A percentile compares a stretch with the other conserved stretches of the same genome.
Evolutionary conservation across 1,140 invertebrate species (phyloP).

Genomic region (Aphelenchoides avenae): DNA sequence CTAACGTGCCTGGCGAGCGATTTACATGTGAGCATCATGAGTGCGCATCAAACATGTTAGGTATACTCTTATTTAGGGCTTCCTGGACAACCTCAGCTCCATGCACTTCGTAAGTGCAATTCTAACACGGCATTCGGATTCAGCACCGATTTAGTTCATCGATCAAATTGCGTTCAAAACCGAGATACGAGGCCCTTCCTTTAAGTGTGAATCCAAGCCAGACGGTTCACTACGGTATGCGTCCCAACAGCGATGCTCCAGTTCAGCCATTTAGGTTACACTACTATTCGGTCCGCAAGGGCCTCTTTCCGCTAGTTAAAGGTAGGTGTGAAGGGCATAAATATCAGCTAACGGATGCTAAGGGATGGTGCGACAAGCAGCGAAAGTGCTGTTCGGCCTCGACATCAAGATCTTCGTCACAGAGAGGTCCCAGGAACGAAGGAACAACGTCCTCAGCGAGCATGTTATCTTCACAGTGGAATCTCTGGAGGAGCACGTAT

Average conservation of each 20-base stretch:
- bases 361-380: conserved; percentile 54
- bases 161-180: conserved; percentile 25
- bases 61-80: conserved; percentile 15
- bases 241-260: not conserved
- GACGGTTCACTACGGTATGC: conserved; percentile 26
- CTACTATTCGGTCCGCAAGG: conserved; percentile 60
- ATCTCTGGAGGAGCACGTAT: conserved; percentile 9
- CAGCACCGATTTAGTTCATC: conserved; percentile 7
- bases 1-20: conserved; percentile 21
- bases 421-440: conserved; percentile 48
- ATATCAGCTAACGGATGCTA: not conserved
- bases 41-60: not conserved
- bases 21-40: conserved; percentile 10
- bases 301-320: conserved; percentile 61
- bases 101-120: conserved; percentile 26
- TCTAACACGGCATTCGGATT: not conserved
- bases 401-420: conserved; percentile 56
- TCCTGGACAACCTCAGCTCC: conserved; percentile 24
- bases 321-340: not conserved
- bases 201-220: conserved; percentile 26
- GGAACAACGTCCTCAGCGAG: conserved; percentile 47
- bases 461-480: conserved; percentile 46
- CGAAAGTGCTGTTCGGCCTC: conserved; percentile 45
- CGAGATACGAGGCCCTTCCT: conserved; percentile 27
- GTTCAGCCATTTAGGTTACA: conserved; percentile 41